Base-by-base conservation (phyloP, 2,888 invertebrate genomes). In the Protophormia terraenovae region DNA sequence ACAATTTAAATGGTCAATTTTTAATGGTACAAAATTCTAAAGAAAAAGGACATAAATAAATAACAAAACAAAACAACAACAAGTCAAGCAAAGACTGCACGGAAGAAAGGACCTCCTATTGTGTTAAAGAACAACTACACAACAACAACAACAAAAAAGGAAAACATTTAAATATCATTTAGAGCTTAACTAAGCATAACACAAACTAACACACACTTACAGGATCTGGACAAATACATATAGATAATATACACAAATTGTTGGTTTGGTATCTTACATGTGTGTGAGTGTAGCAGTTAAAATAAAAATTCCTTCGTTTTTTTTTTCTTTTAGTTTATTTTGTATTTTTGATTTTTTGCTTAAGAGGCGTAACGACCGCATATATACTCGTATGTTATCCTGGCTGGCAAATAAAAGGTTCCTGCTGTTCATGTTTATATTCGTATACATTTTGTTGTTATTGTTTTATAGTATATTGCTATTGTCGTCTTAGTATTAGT, bases 361-460 rank as follows among this genome's bases (percentile, higher is more conserved):
- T 82, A 78, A 82, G 62, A 79, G 78, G 85, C 82, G 75, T 85
- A 82, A 79, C 81, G 64, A 66, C 82, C 78, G 60, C 82, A 82
- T 75, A 7, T 16, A 3, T n/a, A 29, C 19, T 29, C 10, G 16
- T 12, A 27, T 47, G 27, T 64, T 79, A 35, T 62, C 60, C 76
- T 64, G n/a, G 27, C 32, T 41, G 29, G 6, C 16, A 45, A 76
- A 53, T 41, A 62, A 53, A 29, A 64, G 45, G 1, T 45, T 80
- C 29, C 55, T 66, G 64, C 38, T 71, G 69, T 67, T 67, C 50
- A 24, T 77, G 64, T 72, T 82, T 64, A 64, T 53, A 66, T 45
- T 35, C 24, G 55, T 47, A 24, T 10, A 10, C 10, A n/a, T 10
- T 47, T 64, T 55, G 27, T 47, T 35, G 41, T 29, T 53, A 4